Base-by-base conservation (phyloP, 2,888 invertebrate genomes). In the Carabus problematicus region DNA sequence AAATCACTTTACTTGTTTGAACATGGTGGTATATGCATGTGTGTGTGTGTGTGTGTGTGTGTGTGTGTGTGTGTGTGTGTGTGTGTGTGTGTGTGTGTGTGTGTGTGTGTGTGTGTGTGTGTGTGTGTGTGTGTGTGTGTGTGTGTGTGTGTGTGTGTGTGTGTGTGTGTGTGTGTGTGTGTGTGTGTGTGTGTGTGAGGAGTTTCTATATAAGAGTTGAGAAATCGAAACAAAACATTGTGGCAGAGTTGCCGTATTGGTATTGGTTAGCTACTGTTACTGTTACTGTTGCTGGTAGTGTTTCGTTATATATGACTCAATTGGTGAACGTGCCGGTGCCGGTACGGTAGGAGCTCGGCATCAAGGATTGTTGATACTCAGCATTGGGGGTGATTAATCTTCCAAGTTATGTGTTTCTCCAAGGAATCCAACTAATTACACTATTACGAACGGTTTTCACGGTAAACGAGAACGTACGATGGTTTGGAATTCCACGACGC, bases 341-440 rank as follows among this genome's bases (percentile, higher is more conserved):
- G 29, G 11, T 56, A 7, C 45, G 41, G 14, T 41, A 16, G 16
- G 11, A 42, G 16, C 11, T 12, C 7, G 43, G 49, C 29, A 41
- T 62, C 55, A 19, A 18, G 64, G 64, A 54, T 64, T 64, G 64
- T 64, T 64, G 64, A 64, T 56, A 56, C 56, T 16, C 64, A 40
- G 14, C 45, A 49, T 47, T 42, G 43, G 40, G 3, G 54, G 67
- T 68, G 67, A 68, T 68, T 60, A 68, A 68, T 68, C 60, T 60
- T 68, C 67, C 49, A 12, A 40, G 64, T 68, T 68, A 68, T 60
- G 67, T 68, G 60, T 60, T 68, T 54, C 67, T 68, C 67, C 14
- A 61, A 68, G 67, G 67, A 68, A 68, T 68, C 67, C 67, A 68
- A 68, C 67, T 68, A 68, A 68, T 68, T 68, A 68, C 67, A 68